Conservation (phyloP, 2,797 vertebrate genomes). For the Paratrypauchen microcephalus region DNA sequence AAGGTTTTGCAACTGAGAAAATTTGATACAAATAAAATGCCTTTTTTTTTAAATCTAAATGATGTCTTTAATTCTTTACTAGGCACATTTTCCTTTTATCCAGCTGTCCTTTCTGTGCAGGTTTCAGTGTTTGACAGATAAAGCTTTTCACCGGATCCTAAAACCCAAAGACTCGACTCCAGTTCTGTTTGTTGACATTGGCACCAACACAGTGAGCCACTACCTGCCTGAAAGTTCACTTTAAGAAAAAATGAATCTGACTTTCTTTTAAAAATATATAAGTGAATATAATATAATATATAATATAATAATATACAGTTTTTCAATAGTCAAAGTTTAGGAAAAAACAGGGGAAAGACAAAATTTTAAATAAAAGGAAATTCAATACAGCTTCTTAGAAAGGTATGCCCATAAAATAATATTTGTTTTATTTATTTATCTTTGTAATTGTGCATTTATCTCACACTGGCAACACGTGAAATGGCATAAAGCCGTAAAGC, state of each 20-base stretch:
- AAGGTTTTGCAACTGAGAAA: constrained; percentile 7
- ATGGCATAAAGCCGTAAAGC: neutral
- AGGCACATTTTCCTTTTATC: no score
- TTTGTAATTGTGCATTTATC: neutral
- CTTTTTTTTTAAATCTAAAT: constrained; percentile 15
- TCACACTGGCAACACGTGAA: neutral
- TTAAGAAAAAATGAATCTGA: neutral
- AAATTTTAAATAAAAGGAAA: no score
- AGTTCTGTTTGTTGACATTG: neutral
- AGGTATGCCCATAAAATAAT: no score
- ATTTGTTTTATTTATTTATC: no score
- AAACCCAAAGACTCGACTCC: neutral
- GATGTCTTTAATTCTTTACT: neutral
- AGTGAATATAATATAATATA: no score
- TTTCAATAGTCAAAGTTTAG: no score
- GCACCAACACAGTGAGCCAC: neutral
- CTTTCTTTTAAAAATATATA: neutral
- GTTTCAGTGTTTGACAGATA: neutral
- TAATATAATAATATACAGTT: no score
- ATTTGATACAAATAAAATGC: constrained; percentile 47
- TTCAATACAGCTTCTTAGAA: no score
- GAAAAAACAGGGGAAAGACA: no score
- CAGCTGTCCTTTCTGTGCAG: neutral
- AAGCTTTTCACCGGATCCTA: neutral
- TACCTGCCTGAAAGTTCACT: neutral